Conservation (phyloP, 2,797 vertebrate species). For the Ispidina picta region DNA sequence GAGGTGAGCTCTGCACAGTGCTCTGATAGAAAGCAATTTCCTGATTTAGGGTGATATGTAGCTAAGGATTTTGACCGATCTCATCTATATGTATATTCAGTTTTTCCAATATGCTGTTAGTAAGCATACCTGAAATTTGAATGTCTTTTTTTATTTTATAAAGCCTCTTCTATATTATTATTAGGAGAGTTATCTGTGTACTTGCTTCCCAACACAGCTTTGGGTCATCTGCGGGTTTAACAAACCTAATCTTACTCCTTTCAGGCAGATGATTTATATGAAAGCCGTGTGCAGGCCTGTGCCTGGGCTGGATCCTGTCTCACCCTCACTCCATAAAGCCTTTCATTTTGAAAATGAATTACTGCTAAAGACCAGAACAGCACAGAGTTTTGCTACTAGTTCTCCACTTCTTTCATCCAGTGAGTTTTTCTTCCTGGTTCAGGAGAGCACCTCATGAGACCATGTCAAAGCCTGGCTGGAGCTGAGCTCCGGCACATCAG, state of each 20-base stretch:
- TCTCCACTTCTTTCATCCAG: neutral
- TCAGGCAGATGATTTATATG: neutral
- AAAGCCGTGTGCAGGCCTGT: neutral
- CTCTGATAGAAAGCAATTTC: slow-evolving; percentile 35
- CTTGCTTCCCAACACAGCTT: neutral
- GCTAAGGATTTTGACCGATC: slow-evolving; percentile 45
- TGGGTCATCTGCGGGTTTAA: neutral
- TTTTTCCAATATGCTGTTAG: neutral
- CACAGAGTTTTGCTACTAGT: neutral
- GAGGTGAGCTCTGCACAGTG: neutral
- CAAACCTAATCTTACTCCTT: neutral
- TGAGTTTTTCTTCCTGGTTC: neutral
- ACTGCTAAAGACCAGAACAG: neutral
- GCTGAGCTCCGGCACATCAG: neutral
- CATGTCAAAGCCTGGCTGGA: neutral
- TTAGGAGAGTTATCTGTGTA: slow-evolving; percentile 8
- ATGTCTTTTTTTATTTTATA: slow-evolving; percentile 24
- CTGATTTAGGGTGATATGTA: slow-evolving; percentile 40
- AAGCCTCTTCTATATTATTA: neutral
- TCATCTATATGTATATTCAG: slow-evolving; percentile 45
- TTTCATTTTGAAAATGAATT: neutral
- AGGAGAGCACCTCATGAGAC: neutral
- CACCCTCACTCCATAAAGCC: neutral
- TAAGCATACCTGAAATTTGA: slow-evolving; percentile 7
- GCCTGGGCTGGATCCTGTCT: neutral